Conservation (phyloP, 2,797 vertebrate genomes). For the Orientallactaga sibirica region DNA sequence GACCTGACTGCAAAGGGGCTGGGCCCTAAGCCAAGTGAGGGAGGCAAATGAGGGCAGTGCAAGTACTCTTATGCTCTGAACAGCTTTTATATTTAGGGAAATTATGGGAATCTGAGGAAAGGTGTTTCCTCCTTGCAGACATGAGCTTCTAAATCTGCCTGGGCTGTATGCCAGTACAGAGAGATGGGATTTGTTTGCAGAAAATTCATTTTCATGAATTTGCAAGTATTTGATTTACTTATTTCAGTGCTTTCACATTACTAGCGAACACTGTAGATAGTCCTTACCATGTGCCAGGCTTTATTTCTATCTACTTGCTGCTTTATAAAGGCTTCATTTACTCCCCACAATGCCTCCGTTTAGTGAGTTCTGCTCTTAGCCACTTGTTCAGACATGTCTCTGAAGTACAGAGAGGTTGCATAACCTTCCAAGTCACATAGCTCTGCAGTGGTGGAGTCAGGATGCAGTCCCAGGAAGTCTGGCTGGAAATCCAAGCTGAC, state of each 20-base stretch:
- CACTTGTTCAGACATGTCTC: background rate
- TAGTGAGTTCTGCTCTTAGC: background rate
- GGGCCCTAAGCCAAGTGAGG: background rate
- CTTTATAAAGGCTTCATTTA: background rate
- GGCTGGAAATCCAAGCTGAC: background rate
- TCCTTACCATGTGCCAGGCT: background rate
- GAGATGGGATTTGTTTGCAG: background rate
- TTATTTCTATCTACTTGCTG: background rate
- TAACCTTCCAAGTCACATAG: background rate
- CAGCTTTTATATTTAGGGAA: background rate
- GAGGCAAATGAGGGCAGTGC: too few relatives aligned
- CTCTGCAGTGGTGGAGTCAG: background rate
- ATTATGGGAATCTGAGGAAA: background rate
- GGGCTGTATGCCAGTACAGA: background rate
- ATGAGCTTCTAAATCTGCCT: background rate
- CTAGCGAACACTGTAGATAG: background rate
- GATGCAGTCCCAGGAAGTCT: background rate
- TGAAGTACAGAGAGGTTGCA: background rate
- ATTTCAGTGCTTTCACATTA: background rate
- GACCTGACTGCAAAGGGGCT: background rate
- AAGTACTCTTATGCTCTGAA: background rate
- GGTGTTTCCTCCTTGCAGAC: background rate
- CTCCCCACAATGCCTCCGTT: background rate
- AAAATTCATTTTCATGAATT: background rate
- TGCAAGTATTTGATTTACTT: background rate